Percentiles rank a stretch among this genome's conserved stretches.
Conservation (phyloP, 2,888 invertebrate species). For the Trachelus stipa region DNA sequence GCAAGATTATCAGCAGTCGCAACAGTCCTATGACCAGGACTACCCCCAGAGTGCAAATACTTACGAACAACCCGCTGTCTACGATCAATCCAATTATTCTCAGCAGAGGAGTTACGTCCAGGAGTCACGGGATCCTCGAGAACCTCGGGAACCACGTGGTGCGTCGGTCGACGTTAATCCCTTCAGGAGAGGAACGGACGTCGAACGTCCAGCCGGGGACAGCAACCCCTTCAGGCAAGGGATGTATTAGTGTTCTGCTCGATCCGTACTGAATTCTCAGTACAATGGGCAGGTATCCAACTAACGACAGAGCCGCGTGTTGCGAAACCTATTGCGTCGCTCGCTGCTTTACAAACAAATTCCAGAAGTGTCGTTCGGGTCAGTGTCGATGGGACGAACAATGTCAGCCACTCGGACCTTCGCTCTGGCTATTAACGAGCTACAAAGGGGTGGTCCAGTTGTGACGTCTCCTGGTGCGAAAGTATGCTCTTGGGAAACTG, state of each 20-base stretch:
- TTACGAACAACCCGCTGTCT: slow-evolving; percentile 59
- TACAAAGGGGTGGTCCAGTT: too few relatives aligned
- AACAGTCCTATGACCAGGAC: slow-evolving; percentile 67
- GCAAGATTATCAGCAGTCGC: slow-evolving; percentile 55
- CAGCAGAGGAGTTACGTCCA: slow-evolving; percentile 20
- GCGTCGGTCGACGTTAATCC: slow-evolving; percentile 60
- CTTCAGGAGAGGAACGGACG: slow-evolving; percentile 68
- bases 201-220: slow-evolving; percentile 68
- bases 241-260: slow-evolving; percentile 64
- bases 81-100: slow-evolving; percentile 23
- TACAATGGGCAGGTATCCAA: neutral
- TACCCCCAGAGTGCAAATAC: slow-evolving; percentile 57
- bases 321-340: neutral
- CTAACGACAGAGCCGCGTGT: neutral
- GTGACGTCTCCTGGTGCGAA: neutral
- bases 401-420: neutral
- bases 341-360: neutral
- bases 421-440: too few relatives aligned
- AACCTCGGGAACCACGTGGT: slow-evolving; percentile 34
- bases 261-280: neutral
- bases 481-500: neutral
- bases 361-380: neutral
- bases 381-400: neutral
- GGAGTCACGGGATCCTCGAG: slow-evolving; percentile 30
- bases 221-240: slow-evolving; percentile 88